These are phyloP conservation scores for Meloidogyne chitwoodi DNA, from an alignment of 1,140 invertebrate species.

Conservation along the genomic window DNA sequence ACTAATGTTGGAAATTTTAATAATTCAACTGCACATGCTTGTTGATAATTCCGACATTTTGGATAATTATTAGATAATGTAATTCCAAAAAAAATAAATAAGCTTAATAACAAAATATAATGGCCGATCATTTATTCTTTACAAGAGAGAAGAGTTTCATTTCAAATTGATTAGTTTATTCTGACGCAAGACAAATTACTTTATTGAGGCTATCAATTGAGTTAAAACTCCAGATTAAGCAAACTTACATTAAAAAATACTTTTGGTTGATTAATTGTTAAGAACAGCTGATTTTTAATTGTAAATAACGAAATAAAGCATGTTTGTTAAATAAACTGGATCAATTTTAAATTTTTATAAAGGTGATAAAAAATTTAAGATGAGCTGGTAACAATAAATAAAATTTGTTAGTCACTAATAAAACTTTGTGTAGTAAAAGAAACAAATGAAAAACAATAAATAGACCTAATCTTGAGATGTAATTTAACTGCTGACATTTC, in stretches of 20 bases:
- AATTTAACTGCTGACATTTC: background rate
- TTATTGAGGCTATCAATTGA: no score
- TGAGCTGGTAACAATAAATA: background rate
- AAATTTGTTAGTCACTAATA: background rate
- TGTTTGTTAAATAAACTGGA: background rate
- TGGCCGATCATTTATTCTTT: background rate
- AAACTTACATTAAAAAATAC: background rate
- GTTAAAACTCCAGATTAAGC: background rate
- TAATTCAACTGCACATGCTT: slow-evolving; percentile 20
- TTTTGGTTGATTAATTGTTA: background rate
- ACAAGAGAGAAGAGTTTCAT: no score
- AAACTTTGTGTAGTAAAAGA: background rate
- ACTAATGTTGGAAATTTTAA: slow-evolving; percentile 2
- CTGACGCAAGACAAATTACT: no score
- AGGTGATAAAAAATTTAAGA: no score
- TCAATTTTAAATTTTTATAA: background rate
- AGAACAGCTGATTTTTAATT: background rate
- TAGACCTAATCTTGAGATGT: background rate
- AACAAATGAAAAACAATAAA: background rate
- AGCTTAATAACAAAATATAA: background rate
- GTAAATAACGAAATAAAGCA: background rate
- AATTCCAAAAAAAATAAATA: background rate
- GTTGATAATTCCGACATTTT: slow-evolving; percentile 11
- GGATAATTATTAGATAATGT: background rate
- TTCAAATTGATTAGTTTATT: no score